A percentile compares a stretch with the other conserved stretches of the same genome.
phyloP scores from a whole-genome alignment of 2,113 vertebrate genomes.

The Nyctereutes procyonoides region DNA sequence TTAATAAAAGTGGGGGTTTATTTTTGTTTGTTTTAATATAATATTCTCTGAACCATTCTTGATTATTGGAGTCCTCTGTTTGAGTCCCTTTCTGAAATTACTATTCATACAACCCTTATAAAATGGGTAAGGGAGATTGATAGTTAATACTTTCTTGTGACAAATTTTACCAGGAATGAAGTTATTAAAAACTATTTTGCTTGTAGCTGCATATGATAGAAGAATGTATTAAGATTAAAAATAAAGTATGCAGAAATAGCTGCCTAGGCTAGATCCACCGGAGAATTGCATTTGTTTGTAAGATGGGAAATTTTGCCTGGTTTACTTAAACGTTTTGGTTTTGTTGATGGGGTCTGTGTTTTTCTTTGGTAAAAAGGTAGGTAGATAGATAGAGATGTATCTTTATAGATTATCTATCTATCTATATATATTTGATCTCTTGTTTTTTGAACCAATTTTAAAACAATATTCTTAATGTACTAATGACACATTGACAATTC shows the following conservation, averaged over 20 bases:
- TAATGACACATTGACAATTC: neutral
- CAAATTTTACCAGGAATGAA: constrained; percentile 70
- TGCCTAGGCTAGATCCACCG: constrained; percentile 54
- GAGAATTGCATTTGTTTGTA: constrained; percentile 68
- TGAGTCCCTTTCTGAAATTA: neutral
- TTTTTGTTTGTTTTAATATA: constrained; percentile 66
- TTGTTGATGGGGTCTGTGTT: neutral
- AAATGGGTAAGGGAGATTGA: neutral
- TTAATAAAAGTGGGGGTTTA: constrained; percentile 61
- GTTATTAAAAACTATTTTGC: constrained; percentile 76
- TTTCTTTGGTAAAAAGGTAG: neutral
- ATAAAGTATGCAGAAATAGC: constrained; percentile 77
- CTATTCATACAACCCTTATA: neutral
- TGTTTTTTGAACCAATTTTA: constrained; percentile 40
- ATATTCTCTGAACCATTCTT: constrained; percentile 50
- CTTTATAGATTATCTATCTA: neutral
- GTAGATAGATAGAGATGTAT: neutral
- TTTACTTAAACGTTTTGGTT: constrained; percentile 73
- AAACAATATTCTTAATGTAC: neutral
- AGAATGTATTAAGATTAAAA: constrained; percentile 81
- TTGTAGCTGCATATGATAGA: constrained; percentile 73
- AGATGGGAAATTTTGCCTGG: constrained; percentile 59
- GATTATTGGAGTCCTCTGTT: constrained; percentile 34
- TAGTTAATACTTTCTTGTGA: constrained; percentile 65
- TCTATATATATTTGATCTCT: neutral